Evolutionary conservation across 2,888 invertebrate genomes (phyloP).

Genomic region (Harmothoe impar): DNA sequence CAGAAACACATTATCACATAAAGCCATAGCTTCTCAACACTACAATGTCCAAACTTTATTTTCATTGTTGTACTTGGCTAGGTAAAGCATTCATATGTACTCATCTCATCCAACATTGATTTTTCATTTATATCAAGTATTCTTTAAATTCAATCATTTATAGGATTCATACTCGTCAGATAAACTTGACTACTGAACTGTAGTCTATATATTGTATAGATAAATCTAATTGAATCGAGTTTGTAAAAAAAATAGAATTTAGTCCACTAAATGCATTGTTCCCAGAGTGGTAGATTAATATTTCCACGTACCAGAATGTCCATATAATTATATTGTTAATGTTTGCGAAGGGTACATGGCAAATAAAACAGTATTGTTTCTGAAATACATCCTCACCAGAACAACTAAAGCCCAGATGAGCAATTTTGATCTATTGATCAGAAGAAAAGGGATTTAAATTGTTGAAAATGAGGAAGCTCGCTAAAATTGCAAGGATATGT

Average conservation of each 20-base stretch:
- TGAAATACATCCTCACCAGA: too few species aligned
- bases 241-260: not conserved
- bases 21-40: not conserved
- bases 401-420: too few species aligned
- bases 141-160: not conserved
- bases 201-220: constrained; percentile 39
- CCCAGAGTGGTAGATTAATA: not conserved
- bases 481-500: too few species aligned
- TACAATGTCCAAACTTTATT: not conserved
- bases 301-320: not conserved
- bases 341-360: too few species aligned
- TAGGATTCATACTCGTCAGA: constrained; percentile 22
- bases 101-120: constrained; percentile 33
- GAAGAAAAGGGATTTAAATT: too few species aligned
- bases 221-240: not conserved
- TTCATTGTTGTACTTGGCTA: constrained; percentile 34
- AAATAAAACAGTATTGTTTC: too few species aligned
- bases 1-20: constrained; percentile 18
- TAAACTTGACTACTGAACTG: not conserved
- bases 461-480: too few species aligned
- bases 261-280: not conserved
- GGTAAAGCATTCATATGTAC: not conserved
- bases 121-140: not conserved
- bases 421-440: too few species aligned
- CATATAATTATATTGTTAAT: too few species aligned